Percentiles rank a stretch among this genome's conserved stretches.
These are phyloP conservation scores for Lagopus muta DNA, from an alignment of 2,113 vertebrate species.

Conservation along the genomic window DNA sequence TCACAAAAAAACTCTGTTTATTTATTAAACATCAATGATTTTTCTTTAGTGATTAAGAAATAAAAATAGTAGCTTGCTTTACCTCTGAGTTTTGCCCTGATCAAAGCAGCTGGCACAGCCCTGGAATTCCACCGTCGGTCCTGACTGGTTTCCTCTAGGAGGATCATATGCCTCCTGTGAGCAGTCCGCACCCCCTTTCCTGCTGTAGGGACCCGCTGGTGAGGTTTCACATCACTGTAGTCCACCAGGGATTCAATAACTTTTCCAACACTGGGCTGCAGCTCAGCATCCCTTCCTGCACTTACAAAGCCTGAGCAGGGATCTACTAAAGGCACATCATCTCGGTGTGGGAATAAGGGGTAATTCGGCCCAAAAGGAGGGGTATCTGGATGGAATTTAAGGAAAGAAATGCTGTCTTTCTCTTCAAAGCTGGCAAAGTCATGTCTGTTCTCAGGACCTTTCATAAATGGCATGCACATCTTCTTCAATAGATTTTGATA, in stretches of 20 bases:
- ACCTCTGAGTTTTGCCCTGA: constrained; percentile 74
- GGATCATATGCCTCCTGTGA: background rate
- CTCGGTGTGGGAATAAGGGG: constrained; percentile 60
- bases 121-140: constrained; percentile 76
- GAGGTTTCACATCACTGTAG: constrained; percentile 41
- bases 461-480: constrained; percentile 48
- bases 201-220: background rate
- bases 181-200: constrained; percentile 35
- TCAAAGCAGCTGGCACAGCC: constrained; percentile 48
- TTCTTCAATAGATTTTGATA: constrained; percentile 13
- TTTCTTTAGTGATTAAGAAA: background rate
- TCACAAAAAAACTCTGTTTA: background rate
- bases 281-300: constrained; percentile 62
- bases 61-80: constrained; percentile 5
- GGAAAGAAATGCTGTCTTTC: constrained; percentile 51
- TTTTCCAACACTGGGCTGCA: constrained; percentile 57
- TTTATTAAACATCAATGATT: background rate
- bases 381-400: constrained; percentile 53
- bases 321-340: constrained; percentile 68
- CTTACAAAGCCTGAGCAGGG: constrained; percentile 75
- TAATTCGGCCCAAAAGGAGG: background rate
- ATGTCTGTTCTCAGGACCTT: constrained; percentile 41
- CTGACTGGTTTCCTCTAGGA: constrained; percentile 40
- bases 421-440: constrained; percentile 56
- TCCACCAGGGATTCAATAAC: constrained; percentile 46